Percentiles rank a stretch among this genome's conserved stretches.
Conservation (phyloP, 2,113 vertebrate genomes). For the Ellobius talpinus region DNA sequence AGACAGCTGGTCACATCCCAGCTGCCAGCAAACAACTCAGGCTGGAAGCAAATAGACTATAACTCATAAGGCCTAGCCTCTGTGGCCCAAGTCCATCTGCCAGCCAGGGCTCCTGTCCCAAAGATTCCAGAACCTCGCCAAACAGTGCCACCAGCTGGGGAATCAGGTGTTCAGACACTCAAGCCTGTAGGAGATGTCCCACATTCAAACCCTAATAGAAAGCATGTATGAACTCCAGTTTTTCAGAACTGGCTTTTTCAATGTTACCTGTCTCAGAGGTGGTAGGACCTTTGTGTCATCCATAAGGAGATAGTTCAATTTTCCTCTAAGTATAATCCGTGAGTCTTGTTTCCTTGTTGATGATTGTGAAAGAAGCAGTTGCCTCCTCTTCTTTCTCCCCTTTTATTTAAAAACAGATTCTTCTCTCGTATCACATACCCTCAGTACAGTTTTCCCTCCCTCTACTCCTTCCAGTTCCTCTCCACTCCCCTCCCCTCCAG, state of each 20-base stretch:
- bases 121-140: neutral
- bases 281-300: neutral
- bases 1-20: neutral
- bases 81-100: neutral
- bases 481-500: neutral
- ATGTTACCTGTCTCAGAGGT: neutral
- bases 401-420: neutral
- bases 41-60: neutral
- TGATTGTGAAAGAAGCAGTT: neutral
- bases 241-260: neutral
- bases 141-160: neutral
- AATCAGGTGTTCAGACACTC: too few relatives aligned
- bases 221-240: neutral
- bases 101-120: neutral
- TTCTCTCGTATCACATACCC: neutral
- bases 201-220: neutral
- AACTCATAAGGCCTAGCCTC: neutral
- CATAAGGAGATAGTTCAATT: neutral
- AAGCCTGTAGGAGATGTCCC: neutral
- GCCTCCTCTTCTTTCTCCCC: neutral
- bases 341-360: neutral
- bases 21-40: neutral
- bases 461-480: neutral
- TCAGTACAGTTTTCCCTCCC: neutral
- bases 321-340: neutral